Percentiles rank a stretch among this genome's conserved stretches.
These are phyloP conservation scores for Saccopteryx bilineata DNA, from an alignment of 2,113 vertebrate genomes.

Conservation along the genomic window DNA sequence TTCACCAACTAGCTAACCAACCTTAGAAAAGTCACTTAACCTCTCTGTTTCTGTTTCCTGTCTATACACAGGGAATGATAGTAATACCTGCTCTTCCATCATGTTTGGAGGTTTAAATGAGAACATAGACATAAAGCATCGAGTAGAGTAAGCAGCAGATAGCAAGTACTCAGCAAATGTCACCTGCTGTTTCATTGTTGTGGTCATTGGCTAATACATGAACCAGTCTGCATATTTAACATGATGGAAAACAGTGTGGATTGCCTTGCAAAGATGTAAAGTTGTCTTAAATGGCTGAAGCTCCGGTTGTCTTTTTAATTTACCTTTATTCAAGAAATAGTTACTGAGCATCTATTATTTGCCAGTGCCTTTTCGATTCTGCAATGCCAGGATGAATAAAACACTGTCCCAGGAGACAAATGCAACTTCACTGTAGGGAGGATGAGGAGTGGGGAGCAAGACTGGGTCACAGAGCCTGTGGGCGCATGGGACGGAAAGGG, in stretches of 20 bases:
- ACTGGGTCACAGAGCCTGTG: fast-evolving
- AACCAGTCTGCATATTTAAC: neutral
- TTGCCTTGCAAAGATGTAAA: neutral
- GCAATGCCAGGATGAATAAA: neutral
- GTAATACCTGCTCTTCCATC: neutral
- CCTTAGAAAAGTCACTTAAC: neutral
- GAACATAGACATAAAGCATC: neutral
- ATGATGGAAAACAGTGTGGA: neutral
- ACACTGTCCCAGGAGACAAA: neutral
- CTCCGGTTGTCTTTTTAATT: neutral
- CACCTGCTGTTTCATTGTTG: conserved; percentile 54
- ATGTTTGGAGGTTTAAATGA: neutral
- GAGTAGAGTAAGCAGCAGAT: neutral
- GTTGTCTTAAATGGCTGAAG: neutral
- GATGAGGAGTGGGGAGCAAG: neutral
- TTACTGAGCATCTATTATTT: neutral
- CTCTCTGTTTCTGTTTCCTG: neutral
- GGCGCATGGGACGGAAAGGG: neutral
- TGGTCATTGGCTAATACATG: conserved; percentile 14
- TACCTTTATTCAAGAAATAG: neutral
- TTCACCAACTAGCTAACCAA: neutral
- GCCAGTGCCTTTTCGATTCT: neutral
- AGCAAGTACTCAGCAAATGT: neutral
- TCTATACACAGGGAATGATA: neutral
- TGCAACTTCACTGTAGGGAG: neutral